Evolutionary conservation across 2,888 invertebrate genomes (phyloP), one percentile per base, ranked within the genome.

Genomic region (Spodoptera exigua): DNA sequence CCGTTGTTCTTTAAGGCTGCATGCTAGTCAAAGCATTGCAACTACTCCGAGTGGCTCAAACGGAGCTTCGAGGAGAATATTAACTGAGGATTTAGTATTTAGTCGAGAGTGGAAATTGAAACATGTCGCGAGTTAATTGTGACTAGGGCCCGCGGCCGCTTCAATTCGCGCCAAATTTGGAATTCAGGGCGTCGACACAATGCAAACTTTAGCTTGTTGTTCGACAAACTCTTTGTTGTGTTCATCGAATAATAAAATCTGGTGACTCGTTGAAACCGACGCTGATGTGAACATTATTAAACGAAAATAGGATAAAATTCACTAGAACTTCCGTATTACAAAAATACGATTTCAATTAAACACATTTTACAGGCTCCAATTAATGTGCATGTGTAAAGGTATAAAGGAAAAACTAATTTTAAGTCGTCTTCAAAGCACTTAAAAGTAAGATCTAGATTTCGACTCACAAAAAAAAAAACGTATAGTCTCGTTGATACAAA

Each of bases 111-210:
- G 84, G 85, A 89, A 91, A 91, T 90, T 90, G 89, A 89, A 91
- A 91, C 90, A 90, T 91, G 91, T 90, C 85, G 81, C 71, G 80
- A 88, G 89, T 90, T 90, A 91, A 91, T 91, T 91, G 89, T 86
- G 82, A 88, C 86, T 81, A 81, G 86, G 80, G 74, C 70, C 79
- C 77, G 78, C 80, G 78, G 81, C 70, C 79, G 78, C 80, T 74
- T 72, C 74, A 79, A 67, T 79, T 74, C 75, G 67, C 76, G 66
- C 71, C 76, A 75, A 84, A 82, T 85, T 84, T 79, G 72, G 78
- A 76, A 82, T 83, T 83, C 74, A 67, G 74, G 49, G 54, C 76
- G 59, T 63, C 58, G 65, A 65, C 74, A 61, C 67, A 69, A 70
- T 70, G 70, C 61, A 70, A 80, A 80, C 67, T 80, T 71, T 54